Evolutionary conservation across 1,140 invertebrate species (phyloP), one percentile per base, ranked within the genome.

Genomic region (Panagrolaimus sp.): DNA sequence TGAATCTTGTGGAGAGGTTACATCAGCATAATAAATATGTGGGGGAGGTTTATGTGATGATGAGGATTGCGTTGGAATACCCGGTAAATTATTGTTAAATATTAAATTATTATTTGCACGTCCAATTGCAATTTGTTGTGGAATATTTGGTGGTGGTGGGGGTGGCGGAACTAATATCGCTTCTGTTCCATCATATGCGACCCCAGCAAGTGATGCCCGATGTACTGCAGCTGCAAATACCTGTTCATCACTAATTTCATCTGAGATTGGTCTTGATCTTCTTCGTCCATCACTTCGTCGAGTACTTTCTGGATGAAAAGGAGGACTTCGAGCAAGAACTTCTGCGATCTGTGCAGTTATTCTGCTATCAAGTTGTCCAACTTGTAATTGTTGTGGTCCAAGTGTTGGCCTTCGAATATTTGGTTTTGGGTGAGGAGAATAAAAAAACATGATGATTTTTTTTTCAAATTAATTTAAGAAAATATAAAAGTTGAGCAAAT

Each of bases 391-490:
- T 43, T 44, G 67, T 65, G 52, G 73, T 62, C 67, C 67, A n/a
- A 74, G 47, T 14, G 75, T 77, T 43, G 44, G 66, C 46, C 75
- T 63, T 8, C 75, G 71, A 65, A 63, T 63, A 38, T 70, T 58
- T 21, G 67, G 38, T 44, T 68, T 72, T 5, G 70, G 64, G 44
- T 76, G 66, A 7, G 75, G 75, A 17, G 74, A 76, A 66, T 77
- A 77, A 71, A 77, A 77, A 63, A 77, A 77, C 71, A 76, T 77
- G 15, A 66, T n/a, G n/a, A n/a, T n/a, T 14, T 21, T 52, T 32
- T 21, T 55, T 15, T 15, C 43, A 26, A 24, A 26, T 32, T 47
- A 44, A 32, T 67, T n/a, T 66, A 55, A 55, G 65, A 62, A 47
- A 21, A 72, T 14, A 64, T 26, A 44, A 47, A 24, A 43, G 38